These are phyloP conservation scores for Neria commutata DNA, from an alignment of 2,888 invertebrate genomes.

Conservation along the genomic window DNA sequence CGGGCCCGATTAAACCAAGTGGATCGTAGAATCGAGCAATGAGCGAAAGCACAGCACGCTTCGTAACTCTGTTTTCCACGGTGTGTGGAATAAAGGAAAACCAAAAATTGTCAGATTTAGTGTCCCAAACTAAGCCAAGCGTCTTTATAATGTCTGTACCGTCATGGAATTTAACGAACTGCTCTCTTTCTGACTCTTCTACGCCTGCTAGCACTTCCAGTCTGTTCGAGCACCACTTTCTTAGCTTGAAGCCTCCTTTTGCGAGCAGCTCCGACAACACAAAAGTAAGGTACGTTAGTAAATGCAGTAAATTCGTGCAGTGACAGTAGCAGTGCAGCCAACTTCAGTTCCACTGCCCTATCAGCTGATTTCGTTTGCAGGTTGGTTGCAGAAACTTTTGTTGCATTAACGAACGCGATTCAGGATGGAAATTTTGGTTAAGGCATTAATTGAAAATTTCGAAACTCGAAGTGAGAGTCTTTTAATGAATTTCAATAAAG, in stretches of 20 bases:
- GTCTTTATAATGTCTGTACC: constrained; percentile 18
- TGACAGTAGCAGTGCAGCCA: no score
- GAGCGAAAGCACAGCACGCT: constrained; percentile 23
- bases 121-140: constrained; percentile 17
- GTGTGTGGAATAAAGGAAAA: background rate
- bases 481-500: no score
- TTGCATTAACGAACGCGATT: no score
- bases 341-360: no score
- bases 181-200: background rate
- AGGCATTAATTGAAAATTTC: no score
- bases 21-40: constrained; percentile 27
- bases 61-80: constrained; percentile 2
- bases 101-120: constrained; percentile 7
- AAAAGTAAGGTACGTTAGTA: no score
- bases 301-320: no score
- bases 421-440: no score
- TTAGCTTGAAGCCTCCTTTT: constrained; percentile 12
- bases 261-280: no score
- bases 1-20: constrained; percentile 69
- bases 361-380: no score
- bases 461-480: no score
- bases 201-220: constrained; percentile 1
- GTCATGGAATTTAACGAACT: constrained; percentile 18
- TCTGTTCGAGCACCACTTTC: constrained; percentile 27
- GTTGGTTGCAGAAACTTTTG: no score